Conservation (phyloP, 2,797 vertebrate species). For the Chanos chanos region DNA sequence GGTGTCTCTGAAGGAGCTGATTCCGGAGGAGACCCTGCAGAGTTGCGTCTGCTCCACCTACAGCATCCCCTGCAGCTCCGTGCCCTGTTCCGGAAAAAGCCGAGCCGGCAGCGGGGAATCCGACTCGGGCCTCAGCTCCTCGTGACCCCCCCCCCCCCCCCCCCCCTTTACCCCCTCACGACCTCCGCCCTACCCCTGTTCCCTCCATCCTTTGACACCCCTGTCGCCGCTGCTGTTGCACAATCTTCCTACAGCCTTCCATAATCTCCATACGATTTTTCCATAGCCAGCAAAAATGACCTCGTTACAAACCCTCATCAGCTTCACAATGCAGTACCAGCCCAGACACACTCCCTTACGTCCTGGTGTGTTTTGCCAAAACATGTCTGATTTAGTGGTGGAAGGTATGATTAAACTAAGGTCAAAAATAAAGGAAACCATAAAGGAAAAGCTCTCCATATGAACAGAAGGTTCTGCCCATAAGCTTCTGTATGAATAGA, state of each 20-base stretch:
- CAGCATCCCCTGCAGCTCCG: slow-evolving; percentile 72
- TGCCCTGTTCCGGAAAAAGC: slow-evolving; percentile 60
- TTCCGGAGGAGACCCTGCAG: slow-evolving; percentile 81
- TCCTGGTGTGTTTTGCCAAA: slow-evolving; percentile 39
- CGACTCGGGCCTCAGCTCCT: slow-evolving; percentile 71
- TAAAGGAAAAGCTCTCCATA: not conserved
- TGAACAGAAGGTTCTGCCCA: not conserved
- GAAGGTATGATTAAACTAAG: not conserved
- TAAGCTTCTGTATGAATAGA: too few relatives aligned
- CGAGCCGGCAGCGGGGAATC: slow-evolving; percentile 55
- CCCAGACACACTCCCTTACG: slow-evolving; percentile 2
- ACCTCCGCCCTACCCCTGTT: too few relatives aligned
- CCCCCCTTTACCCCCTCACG: not conserved
- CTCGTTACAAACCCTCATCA: too few relatives aligned
- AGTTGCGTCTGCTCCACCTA: slow-evolving; percentile 79
- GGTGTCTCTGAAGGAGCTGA: slow-evolving; percentile 82
- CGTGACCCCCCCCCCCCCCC: slow-evolving; percentile 38
- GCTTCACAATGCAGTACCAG: too few relatives aligned
- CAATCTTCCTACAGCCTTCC: too few relatives aligned
- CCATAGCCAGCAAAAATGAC: not conserved
- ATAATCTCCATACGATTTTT: not conserved
- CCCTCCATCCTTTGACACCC: too few relatives aligned
- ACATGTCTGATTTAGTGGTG: not conserved
- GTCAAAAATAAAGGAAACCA: not conserved
- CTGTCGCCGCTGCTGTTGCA: too few relatives aligned